These are phyloP conservation scores for Sitobion miscanthi DNA, from an alignment of 1,140 invertebrate species.

Conservation along the genomic window DNA sequence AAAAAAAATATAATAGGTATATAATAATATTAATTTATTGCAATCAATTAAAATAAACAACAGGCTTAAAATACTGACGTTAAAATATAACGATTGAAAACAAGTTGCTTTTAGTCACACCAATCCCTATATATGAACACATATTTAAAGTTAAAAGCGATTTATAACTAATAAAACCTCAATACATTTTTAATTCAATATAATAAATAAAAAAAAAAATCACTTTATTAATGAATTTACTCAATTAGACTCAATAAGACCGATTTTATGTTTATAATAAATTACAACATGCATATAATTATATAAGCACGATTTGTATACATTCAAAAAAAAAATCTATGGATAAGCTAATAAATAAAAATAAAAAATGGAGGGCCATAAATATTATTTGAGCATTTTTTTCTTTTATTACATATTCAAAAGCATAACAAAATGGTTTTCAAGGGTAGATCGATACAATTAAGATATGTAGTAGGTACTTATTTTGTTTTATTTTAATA, in stretches of 20 bases:
- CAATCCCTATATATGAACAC: neutral
- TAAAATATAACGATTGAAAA: constrained; percentile 1
- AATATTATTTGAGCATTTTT: neutral
- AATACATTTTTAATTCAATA: neutral
- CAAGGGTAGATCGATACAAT: neutral
- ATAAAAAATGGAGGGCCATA: neutral
- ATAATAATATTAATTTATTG: constrained; percentile 21
- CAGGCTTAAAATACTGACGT: constrained; percentile 13
- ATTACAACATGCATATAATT: neutral
- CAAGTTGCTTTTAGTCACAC: neutral
- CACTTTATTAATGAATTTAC: neutral
- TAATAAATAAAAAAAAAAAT: too few relatives aligned
- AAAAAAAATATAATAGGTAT: neutral
- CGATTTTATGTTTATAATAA: neutral
- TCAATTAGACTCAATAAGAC: neutral
- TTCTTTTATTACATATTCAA: neutral
- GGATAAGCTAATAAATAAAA: neutral
- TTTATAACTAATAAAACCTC: constrained; percentile 3
- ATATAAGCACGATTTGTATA: neutral
- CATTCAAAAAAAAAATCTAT: neutral
- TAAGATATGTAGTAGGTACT: neutral
- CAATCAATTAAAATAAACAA: neutral
- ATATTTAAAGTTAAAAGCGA: neutral
- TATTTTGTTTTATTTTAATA: neutral
- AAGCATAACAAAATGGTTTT: neutral